Conservation (phyloP, 2,888 invertebrate species). For the Acrocera orbiculus region DNA sequence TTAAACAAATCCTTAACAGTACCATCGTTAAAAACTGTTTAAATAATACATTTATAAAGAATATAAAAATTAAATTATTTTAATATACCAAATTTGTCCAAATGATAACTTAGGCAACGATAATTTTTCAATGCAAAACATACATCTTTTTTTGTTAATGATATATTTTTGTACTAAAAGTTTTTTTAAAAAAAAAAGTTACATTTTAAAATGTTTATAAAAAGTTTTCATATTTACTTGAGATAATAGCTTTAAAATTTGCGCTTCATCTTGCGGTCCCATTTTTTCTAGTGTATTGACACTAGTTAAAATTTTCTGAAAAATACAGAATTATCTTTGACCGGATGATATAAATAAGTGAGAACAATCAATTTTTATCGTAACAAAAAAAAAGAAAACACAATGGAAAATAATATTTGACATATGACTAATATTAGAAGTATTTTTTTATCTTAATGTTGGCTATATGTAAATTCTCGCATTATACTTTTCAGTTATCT, state of each 20-base stretch:
- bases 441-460: too few relatives aligned
- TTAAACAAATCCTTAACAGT: slow-evolving; percentile 60
- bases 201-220: neutral
- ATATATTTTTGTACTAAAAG: slow-evolving; percentile 52
- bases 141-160: slow-evolving; percentile 48
- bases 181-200: neutral
- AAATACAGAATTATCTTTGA: too few relatives aligned
- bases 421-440: too few relatives aligned
- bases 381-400: too few relatives aligned
- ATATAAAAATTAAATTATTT: neutral
- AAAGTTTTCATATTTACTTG: slow-evolving; percentile 26
- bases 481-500: too few relatives aligned
- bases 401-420: too few relatives aligned
- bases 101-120: slow-evolving; percentile 42
- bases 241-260: slow-evolving; percentile 34
- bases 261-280: slow-evolving; percentile 29
- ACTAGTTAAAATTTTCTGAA: too few relatives aligned
- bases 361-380: too few relatives aligned
- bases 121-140: slow-evolving; percentile 44
- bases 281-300: slow-evolving; percentile 1
- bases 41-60: slow-evolving; percentile 5
- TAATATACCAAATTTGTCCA: slow-evolving; percentile 51
- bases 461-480: too few relatives aligned
- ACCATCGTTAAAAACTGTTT: slow-evolving; percentile 76
- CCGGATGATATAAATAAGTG: too few relatives aligned